Evolutionary conservation across 64 coral and sea anemone genomes (phyloP).

Genomic region (Trachythela sp.): DNA sequence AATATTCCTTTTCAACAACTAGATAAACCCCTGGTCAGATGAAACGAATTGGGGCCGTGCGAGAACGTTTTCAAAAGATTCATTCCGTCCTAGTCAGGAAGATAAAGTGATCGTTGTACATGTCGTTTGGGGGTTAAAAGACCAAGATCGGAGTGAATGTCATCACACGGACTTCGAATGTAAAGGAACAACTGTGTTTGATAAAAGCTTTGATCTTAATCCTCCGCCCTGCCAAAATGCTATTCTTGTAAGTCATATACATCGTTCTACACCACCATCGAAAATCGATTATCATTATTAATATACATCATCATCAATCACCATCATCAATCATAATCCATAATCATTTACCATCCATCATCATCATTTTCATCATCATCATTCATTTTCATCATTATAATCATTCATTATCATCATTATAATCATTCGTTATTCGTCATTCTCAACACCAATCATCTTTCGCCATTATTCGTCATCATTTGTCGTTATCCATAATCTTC

Average conservation of each 20-base stretch:
- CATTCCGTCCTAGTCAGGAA: slow-evolving; percentile 66
- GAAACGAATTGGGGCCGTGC: slow-evolving; percentile 60
- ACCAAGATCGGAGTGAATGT: slow-evolving; percentile 59
- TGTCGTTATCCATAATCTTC: too few relatives aligned
- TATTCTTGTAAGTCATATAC: slow-evolving; percentile 31
- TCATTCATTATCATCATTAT: too few relatives aligned
- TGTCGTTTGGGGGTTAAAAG: slow-evolving; percentile 60
- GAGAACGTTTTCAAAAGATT: slow-evolving; percentile 29
- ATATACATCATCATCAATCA: background rate
- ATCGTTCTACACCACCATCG: background rate
- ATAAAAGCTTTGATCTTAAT: slow-evolving; percentile 63
- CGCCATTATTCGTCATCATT: too few relatives aligned
- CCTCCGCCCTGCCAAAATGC: slow-evolving; percentile 61
- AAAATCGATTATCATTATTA: background rate
- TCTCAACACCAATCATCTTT: too few relatives aligned
- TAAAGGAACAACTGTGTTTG: slow-evolving; percentile 69
- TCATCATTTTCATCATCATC: too few relatives aligned
- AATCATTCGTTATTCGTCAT: too few relatives aligned
- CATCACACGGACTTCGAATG: slow-evolving; percentile 70
- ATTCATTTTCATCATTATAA: too few relatives aligned
- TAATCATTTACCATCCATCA: too few relatives aligned
- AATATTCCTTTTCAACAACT: too few relatives aligned
- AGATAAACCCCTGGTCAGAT: slow-evolving; percentile 58
- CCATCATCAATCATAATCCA: too few relatives aligned
- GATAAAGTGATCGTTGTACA: slow-evolving; percentile 58